phyloP scores from a whole-genome alignment of 2,113 vertebrate genomes.

The Salvelinus sp. region DNA sequence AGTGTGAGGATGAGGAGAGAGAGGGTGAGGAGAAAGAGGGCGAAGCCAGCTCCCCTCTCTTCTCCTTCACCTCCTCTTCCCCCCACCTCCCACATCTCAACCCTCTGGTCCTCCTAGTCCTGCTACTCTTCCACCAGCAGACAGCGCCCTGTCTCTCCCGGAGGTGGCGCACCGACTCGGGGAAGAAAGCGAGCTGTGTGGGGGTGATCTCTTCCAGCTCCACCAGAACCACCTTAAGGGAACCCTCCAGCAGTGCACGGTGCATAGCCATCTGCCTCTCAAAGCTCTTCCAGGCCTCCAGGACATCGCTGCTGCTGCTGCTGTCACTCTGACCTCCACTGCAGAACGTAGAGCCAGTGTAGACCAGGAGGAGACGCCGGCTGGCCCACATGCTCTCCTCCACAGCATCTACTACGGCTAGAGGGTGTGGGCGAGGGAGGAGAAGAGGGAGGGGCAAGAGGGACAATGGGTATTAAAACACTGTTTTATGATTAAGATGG shows the following conservation, averaged over 20 bases:
- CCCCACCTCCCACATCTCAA: background rate
- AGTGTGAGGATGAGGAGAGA: conserved; percentile 47
- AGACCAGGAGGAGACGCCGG: conserved; percentile 80
- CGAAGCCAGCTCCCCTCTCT: background rate
- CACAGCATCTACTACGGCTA: conserved; percentile 78
- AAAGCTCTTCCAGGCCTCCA: conserved; percentile 49
- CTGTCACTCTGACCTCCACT: conserved; percentile 18
- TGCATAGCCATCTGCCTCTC: conserved; percentile 79
- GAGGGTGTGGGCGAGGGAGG: conserved; percentile 5
- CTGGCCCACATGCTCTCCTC: conserved; percentile 80
- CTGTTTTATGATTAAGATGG: too few species aligned
- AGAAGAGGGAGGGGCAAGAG: background rate
- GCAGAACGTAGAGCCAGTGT: conserved; percentile 65
- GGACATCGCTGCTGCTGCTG: conserved; percentile 28
- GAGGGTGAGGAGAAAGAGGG: background rate
- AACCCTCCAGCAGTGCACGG: conserved; percentile 77
- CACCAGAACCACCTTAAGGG: conserved; percentile 82
- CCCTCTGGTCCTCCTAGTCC: background rate
- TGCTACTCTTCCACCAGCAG: conserved; percentile 75
- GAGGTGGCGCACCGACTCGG: conserved; percentile 82
- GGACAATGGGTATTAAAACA: background rate
- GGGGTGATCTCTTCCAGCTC: conserved; percentile 79
- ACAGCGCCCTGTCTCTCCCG: conserved; percentile 82
- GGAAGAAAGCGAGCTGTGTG: conserved; percentile 69
- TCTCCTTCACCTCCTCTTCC: background rate